These are phyloP conservation scores for Phenacoccus solenopsis DNA, from an alignment of 1,140 invertebrate genomes.

Conservation along the genomic window DNA sequence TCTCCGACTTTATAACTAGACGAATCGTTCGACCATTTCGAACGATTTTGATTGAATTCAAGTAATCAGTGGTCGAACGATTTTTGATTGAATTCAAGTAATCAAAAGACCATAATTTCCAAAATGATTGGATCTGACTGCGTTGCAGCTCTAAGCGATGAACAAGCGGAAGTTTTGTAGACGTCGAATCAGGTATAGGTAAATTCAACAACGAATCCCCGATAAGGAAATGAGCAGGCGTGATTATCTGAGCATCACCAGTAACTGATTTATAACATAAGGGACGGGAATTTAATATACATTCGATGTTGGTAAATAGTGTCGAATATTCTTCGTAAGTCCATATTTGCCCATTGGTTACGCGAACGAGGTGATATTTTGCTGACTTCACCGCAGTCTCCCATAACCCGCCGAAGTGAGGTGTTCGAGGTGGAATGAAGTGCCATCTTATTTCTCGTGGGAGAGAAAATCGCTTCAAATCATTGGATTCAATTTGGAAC, in stretches of 20 bases:
- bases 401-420: slow-evolving; percentile 25
- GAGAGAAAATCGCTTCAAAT: background rate
- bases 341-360: slow-evolving; percentile 19
- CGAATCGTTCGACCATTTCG: too few species aligned
- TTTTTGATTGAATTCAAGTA: slow-evolving; percentile 28
- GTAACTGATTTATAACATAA: slow-evolving; percentile 27
- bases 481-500: background rate
- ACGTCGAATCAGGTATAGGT: slow-evolving; percentile 18
- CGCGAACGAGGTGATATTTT: slow-evolving; percentile 23
- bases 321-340: slow-evolving; percentile 32
- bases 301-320: slow-evolving; percentile 27
- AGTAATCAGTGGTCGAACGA: too few species aligned
- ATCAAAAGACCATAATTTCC: slow-evolving; percentile 28
- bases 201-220: slow-evolving; percentile 19
- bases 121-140: slow-evolving; percentile 25
- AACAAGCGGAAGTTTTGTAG: slow-evolving; percentile 22
- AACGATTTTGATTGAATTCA: too few species aligned
- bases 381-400: slow-evolving; percentile 27
- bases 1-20: too few species aligned
- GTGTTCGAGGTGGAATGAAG: background rate
- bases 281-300: slow-evolving; percentile 30
- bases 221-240: slow-evolving; percentile 30
- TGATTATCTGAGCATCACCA: slow-evolving; percentile 27
- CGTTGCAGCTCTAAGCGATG: slow-evolving; percentile 24
- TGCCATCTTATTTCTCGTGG: background rate